A percentile compares a stretch with the other conserved stretches of the same genome.
These are phyloP conservation scores for Cassiopea xamachana DNA, from an alignment of 30 jellyfish, hydroid and myxozoan genomes.

Conservation along the genomic window DNA sequence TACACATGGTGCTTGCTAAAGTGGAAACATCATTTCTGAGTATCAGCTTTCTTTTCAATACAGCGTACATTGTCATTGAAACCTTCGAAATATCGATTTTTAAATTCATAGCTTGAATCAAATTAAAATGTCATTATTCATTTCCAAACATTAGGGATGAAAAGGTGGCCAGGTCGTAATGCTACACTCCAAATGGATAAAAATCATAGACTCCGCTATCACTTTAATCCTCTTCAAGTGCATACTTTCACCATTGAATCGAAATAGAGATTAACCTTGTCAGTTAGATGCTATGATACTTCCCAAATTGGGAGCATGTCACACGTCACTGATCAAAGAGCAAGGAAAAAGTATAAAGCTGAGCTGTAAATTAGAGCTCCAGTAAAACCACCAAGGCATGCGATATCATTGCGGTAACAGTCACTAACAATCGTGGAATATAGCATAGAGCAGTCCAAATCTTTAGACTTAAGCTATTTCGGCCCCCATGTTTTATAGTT, in stretches of 20 bases:
- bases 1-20: background rate
- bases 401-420: too few relatives aligned
- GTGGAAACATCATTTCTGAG: background rate
- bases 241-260: background rate
- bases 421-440: too few relatives aligned
- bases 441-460: too few relatives aligned
- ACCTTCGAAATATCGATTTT: background rate
- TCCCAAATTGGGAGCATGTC: background rate
- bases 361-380: too few relatives aligned
- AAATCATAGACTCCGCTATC: background rate
- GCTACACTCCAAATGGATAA: background rate
- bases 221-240: background rate
- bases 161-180: background rate
- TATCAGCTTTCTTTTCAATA: background rate
- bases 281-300: constrained; percentile 7
- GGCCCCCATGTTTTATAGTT: too few relatives aligned
- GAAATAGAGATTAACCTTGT: constrained; percentile 4
- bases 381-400: too few relatives aligned
- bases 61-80: background rate
- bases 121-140: background rate
- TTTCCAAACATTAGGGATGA: background rate
- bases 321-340: too few relatives aligned
- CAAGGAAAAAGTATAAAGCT: too few relatives aligned
- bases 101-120: background rate
- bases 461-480: too few relatives aligned